A percentile compares a stretch with the other conserved stretches of the same genome.
Evolutionary conservation across 1,140 invertebrate genomes (phyloP).

Genomic region (Caenorhabditis tropicalis): DNA sequence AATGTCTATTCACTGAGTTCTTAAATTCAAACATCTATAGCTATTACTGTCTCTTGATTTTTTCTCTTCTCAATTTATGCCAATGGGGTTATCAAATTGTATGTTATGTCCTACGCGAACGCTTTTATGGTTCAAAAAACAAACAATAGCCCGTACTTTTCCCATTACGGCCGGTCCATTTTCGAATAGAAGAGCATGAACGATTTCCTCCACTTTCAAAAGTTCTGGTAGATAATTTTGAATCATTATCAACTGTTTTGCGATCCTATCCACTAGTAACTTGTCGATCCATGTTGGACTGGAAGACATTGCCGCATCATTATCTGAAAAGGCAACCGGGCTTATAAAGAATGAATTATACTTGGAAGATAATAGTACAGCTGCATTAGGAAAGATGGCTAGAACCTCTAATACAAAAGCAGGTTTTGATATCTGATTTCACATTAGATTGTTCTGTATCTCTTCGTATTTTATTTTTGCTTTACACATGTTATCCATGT

Average conservation of each 20-base stretch:
- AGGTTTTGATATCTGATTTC: too few relatives aligned
- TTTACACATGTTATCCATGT: too few relatives aligned
- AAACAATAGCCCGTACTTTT: not conserved
- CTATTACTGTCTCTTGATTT: too few relatives aligned
- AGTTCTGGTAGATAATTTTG: not conserved
- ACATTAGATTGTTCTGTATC: too few relatives aligned
- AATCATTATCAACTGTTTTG: not conserved
- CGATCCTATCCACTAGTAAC: not conserved
- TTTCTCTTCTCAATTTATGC: too few relatives aligned
- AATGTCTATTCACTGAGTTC: not conserved
- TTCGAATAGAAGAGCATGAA: not conserved
- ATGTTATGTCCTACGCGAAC: too few relatives aligned
- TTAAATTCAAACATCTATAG: not conserved
- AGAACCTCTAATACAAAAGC: too few relatives aligned
- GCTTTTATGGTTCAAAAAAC: too few relatives aligned
- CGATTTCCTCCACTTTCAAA: not conserved
- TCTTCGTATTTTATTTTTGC: too few relatives aligned
- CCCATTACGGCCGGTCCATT: not conserved
- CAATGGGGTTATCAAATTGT: too few relatives aligned
- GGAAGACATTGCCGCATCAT: not conserved
- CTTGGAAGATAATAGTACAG: too few relatives aligned
- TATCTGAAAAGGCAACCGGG: not conserved
- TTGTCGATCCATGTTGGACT: constrained; percentile 17
- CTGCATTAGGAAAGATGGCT: too few relatives aligned
- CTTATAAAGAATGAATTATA: not conserved